phyloP scores from a whole-genome alignment of 1,140 invertebrate genomes.

The Brachionus rotundiformis region DNA sequence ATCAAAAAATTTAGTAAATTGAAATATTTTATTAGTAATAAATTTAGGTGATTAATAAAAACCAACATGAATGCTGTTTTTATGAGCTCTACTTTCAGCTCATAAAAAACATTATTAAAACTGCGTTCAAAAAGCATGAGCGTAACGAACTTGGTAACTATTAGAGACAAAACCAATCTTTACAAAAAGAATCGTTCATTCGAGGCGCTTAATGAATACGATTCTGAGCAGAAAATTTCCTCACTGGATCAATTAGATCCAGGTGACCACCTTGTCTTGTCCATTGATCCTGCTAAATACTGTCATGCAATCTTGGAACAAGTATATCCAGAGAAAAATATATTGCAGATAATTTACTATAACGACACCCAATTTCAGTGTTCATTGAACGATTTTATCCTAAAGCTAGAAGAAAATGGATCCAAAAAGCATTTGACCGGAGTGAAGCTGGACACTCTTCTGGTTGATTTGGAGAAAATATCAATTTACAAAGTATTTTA shows the following conservation, averaged over 20 bases:
- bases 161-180: slow-evolving; percentile 20
- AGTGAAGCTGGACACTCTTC: background rate
- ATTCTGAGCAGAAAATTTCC: slow-evolving; percentile 4
- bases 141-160: slow-evolving; percentile 3
- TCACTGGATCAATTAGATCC: background rate
- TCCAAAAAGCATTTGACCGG: background rate
- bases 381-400: background rate
- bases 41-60: background rate
- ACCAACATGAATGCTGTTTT: background rate
- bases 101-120: background rate
- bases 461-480: background rate
- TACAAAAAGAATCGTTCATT: background rate
- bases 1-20: background rate
- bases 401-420: background rate
- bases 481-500: slow-evolving; percentile 37
- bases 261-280: background rate
- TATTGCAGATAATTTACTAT: slow-evolving; percentile 1
- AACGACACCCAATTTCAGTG: slow-evolving; percentile 1
- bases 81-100: background rate
- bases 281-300: background rate
- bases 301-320: slow-evolving; percentile 21
- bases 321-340: background rate
- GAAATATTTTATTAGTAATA: background rate
- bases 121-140: background rate
- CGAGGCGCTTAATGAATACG: background rate